Evolutionary conservation across 2,113 vertebrate genomes (phyloP).

Genomic region (Sitta europaea): DNA sequence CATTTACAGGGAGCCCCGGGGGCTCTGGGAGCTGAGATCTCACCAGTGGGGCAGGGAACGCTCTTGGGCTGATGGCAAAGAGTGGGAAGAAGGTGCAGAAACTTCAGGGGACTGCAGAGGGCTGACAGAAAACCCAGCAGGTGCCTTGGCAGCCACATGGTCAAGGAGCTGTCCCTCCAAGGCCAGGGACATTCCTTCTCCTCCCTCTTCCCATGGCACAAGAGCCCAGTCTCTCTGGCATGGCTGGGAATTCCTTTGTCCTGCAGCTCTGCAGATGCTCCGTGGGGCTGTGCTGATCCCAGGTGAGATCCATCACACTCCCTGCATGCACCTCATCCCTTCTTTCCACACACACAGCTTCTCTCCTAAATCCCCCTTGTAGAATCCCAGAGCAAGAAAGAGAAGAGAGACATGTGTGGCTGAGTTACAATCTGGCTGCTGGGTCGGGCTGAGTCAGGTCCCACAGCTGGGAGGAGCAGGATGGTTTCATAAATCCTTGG

Average conservation of each 20-base stretch:
- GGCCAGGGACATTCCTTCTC: neutral
- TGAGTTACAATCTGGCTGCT: neutral
- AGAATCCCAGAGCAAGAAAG: neutral
- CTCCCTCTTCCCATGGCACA: neutral
- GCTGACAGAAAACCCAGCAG: neutral
- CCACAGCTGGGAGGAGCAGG: neutral
- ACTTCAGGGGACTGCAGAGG: accelerated
- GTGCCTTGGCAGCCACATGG: neutral
- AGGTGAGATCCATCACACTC: neutral
- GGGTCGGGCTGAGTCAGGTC: neutral
- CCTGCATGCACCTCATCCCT: neutral
- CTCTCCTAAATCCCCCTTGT: neutral
- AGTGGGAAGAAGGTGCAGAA: neutral
- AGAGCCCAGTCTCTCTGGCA: neutral
- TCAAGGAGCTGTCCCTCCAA: neutral
- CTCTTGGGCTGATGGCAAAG: neutral
- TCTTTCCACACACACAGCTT: neutral
- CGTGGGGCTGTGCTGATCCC: neutral
- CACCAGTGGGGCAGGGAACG: accelerated
- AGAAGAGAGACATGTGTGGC: neutral
- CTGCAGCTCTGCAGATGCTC: neutral
- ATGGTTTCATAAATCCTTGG: neutral
- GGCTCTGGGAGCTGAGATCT: neutral
- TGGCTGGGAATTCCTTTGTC: neutral
- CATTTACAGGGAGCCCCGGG: neutral